phyloP scores from a whole-genome alignment of 2,888 invertebrate genomes.

The Autographa pulchrina region DNA sequence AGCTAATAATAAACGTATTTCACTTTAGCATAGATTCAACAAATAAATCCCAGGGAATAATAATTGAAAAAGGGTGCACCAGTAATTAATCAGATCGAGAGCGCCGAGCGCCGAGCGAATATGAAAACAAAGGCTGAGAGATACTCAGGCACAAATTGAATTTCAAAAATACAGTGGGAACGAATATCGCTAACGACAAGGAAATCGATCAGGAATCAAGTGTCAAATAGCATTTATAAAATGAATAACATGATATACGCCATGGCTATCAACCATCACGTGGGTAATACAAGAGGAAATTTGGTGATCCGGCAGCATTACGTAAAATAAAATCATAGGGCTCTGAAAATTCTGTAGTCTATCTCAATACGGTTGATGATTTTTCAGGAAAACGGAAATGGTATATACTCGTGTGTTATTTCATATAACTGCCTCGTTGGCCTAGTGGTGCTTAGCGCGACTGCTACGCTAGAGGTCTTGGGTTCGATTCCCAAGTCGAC shows the following conservation, averaged over 20 bases:
- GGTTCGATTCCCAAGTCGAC: too few species aligned
- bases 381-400: too few species aligned
- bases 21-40: neutral
- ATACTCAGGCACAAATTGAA: neutral
- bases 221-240: neutral
- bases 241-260: neutral
- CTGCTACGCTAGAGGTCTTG: too few species aligned
- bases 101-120: neutral
- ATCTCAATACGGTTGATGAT: too few species aligned
- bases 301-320: neutral
- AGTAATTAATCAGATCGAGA: conserved; percentile 7
- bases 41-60: neutral
- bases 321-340: too few species aligned
- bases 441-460: too few species aligned
- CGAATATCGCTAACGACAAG: neutral
- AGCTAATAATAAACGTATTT: conserved; percentile 33
- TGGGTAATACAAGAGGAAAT: neutral
- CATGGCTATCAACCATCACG: too few species aligned
- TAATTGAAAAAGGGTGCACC: neutral
- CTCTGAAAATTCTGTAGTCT: too few species aligned
- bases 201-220: neutral
- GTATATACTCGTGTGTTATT: too few species aligned
- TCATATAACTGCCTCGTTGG: too few species aligned
- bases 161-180: conserved; percentile 1
- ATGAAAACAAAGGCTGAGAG: conserved; percentile 1